Base-by-base conservation (phyloP, 2,888 invertebrate species). In the Plutella xylostella region DNA sequence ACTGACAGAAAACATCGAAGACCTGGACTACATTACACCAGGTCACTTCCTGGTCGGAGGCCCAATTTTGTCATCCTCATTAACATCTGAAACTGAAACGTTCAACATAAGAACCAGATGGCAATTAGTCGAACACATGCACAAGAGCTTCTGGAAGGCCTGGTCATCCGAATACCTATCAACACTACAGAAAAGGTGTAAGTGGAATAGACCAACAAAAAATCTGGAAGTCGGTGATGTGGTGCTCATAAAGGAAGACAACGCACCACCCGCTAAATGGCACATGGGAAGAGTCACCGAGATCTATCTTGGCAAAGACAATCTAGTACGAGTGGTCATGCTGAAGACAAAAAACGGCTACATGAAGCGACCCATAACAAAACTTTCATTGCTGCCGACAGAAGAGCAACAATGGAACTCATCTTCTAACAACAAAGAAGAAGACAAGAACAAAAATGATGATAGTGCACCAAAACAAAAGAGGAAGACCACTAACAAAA, bases 101-200 rank as follows among this genome's bases (percentile, higher is more conserved):
- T 7, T 9, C 6, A 25, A 9, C 9, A 5, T 25, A 25, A 25
- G 6, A 5, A 25, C 9, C 5, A 25, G 25, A 25, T 55, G 55
- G 56, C 53, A 51, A 30, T 40, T 47, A 7, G 47, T 41, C 1
- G 48, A 53, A 39, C 52, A 46, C 41, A 4, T 55, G 12, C 17
- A 53, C 0, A 40, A 48, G 21, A 51, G 50, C 15, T 57, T 55
- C 14, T 56, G 56, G 55, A 43, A 42, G 5, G 43, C 48, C 11
- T 55, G 56, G 55, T 51, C 52, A 42, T 21, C 38, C 5, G 54
- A 55, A 50, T 57, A 58, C 21, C 30, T 58, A 5, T 45, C 50
- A 12, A 31, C 48, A n/a, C 46, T 53, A 2, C 52, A 56, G 34
- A 47, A 51, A 38, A 35, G 53, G 18, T 43, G 46, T 5, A 56